Conservation (phyloP, 92 coral and sea anemone species). For the Epizoanthus rinbou region DNA sequence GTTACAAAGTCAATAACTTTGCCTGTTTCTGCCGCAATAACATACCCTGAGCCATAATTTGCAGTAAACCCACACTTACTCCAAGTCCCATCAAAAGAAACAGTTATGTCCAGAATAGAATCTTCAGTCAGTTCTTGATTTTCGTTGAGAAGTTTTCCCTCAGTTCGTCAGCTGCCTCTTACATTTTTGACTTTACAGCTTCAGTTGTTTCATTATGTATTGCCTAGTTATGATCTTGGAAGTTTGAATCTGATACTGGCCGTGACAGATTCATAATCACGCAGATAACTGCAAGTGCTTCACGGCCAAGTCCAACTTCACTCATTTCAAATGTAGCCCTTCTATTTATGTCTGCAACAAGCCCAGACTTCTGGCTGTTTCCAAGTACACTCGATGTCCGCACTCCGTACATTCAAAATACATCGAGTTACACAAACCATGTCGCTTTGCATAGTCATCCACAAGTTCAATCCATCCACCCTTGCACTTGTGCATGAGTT, state of each 20-base stretch:
- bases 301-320: constrained; percentile 48
- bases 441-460: constrained; percentile 40
- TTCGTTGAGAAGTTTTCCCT: too few relatives aligned
- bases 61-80: too few relatives aligned
- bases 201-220: constrained; percentile 33
- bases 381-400: constrained; percentile 44
- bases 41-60: too few relatives aligned
- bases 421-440: constrained; percentile 37
- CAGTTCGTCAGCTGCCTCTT: too few relatives aligned
- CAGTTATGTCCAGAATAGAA: too few relatives aligned
- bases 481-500: constrained; percentile 37
- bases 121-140: too few relatives aligned
- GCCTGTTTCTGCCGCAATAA: too few relatives aligned
- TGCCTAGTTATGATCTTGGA: constrained; percentile 30
- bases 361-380: constrained; percentile 19
- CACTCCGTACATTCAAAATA: constrained; percentile 37
- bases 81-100: too few relatives aligned
- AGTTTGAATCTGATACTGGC: constrained; percentile 41
- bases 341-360: constrained; percentile 35
- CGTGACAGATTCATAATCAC: constrained; percentile 41
- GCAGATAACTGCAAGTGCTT: constrained; percentile 52
- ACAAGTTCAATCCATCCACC: constrained; percentile 21
- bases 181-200: background rate
- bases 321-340: constrained; percentile 43
- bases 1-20: too few relatives aligned